Evolutionary conservation across 2,113 vertebrate genomes (phyloP).

Genomic region (Triplophysa tibetana): DNA sequence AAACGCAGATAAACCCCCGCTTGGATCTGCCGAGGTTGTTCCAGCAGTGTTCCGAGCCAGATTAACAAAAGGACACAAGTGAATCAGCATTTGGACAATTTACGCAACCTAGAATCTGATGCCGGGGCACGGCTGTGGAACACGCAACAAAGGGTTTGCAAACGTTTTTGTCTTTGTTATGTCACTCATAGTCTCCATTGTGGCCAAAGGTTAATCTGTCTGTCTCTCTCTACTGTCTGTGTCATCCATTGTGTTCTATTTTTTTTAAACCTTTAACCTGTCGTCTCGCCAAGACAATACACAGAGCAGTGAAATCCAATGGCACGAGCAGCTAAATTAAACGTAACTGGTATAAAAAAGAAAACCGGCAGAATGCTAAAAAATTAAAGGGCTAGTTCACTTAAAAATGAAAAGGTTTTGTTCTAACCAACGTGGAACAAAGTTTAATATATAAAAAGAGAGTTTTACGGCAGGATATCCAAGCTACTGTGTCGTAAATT

Average conservation of each 20-base stretch:
- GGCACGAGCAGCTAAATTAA: conserved; percentile 13
- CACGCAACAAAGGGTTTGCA: neutral
- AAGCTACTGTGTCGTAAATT: conserved; percentile 29
- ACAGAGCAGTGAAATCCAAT: conserved; percentile 23
- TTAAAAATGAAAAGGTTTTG: no score
- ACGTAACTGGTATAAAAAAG: conserved; percentile 41
- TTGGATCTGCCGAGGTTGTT: conserved; percentile 5
- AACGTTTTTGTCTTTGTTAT: neutral
- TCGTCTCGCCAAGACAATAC: conserved; percentile 26
- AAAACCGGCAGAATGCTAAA: conserved; percentile 47
- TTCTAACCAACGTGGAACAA: no score
- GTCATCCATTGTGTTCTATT: conserved; percentile 8
- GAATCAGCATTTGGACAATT: conserved; percentile 8
- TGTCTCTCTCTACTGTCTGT: neutral
- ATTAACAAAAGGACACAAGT: conserved; percentile 19
- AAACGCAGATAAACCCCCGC: conserved; percentile 26
- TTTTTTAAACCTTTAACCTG: neutral
- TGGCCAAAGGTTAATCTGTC: conserved; percentile 15
- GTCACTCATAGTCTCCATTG: neutral
- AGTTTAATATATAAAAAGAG: no score
- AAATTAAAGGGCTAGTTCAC: no score
- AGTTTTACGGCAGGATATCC: no score
- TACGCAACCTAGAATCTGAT: conserved; percentile 22
- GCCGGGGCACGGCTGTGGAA: neutral
- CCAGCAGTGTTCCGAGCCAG: conserved; percentile 25